Conservation (phyloP, 1,140 invertebrate genomes). For the Epicauta chinensis region DNA sequence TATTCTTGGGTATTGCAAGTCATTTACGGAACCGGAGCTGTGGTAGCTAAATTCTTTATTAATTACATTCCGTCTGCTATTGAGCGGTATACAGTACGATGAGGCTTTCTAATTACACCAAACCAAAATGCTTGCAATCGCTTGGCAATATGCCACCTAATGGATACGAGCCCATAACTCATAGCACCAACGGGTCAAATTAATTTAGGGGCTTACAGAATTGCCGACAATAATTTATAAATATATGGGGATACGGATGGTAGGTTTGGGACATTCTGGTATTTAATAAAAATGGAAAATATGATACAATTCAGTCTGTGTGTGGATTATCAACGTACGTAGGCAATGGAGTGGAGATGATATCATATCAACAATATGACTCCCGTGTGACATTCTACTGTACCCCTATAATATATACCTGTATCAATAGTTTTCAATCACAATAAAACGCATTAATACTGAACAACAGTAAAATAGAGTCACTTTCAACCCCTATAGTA, state of each 20-base stretch:
- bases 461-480: no score
- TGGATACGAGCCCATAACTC: slow-evolving; percentile 36
- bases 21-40: slow-evolving; percentile 13
- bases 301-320: no score
- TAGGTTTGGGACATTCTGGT: no score
- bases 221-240: slow-evolving; percentile 27
- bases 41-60: slow-evolving; percentile 35
- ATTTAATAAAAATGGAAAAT: not conserved
- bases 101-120: slow-evolving; percentile 37
- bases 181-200: slow-evolving; percentile 36
- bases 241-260: slow-evolving; percentile 7
- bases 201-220: slow-evolving; percentile 32
- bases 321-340: no score
- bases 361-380: slow-evolving; percentile 9
- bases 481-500: no score
- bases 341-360: slow-evolving; percentile 13
- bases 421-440: slow-evolving; percentile 8
- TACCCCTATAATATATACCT: slow-evolving; percentile 1
- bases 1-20: slow-evolving; percentile 19
- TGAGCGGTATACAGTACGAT: slow-evolving; percentile 16
- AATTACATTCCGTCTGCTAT: slow-evolving; percentile 33
- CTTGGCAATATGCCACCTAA: slow-evolving; percentile 38
- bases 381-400: slow-evolving; percentile 11
- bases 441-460: no score
- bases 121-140: slow-evolving; percentile 32